Percentiles rank a stretch among this genome's conserved stretches.
Evolutionary conservation across 2,888 invertebrate species (phyloP).

Genomic region (Rapana venosa): DNA sequence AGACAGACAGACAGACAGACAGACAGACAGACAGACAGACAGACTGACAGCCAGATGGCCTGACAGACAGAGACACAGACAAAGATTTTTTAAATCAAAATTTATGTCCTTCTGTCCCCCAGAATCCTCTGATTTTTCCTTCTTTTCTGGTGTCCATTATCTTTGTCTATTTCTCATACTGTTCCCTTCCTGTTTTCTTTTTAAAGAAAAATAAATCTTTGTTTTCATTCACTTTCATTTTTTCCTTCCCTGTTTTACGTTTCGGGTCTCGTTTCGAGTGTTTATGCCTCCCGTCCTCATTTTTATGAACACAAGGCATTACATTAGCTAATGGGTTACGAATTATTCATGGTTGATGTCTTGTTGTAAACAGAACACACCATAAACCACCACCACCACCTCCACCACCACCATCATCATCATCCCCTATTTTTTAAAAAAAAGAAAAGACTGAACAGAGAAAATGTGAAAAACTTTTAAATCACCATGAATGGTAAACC

Average conservation of each 20-base stretch:
- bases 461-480: too few relatives aligned
- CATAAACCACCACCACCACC: too few relatives aligned
- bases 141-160: neutral
- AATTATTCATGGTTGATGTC: too few relatives aligned
- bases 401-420: too few relatives aligned
- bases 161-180: neutral
- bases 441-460: too few relatives aligned
- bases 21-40: neutral
- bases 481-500: too few relatives aligned
- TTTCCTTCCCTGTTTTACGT: neutral
- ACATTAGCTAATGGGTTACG: too few relatives aligned
- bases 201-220: neutral
- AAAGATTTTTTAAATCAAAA: neutral
- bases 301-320: neutral
- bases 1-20: conserved; percentile 3
- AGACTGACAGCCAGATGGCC: neutral
- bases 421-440: too few relatives aligned
- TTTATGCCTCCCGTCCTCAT: neutral
- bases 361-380: too few relatives aligned
- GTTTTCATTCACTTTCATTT: neutral
- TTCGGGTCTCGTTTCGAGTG: neutral
- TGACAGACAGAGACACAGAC: neutral
- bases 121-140: neutral
- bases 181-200: neutral
- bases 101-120: neutral